Evolutionary conservation across 2,113 vertebrate genomes (phyloP).

Genomic region (Corynorhinus townsendii): DNA sequence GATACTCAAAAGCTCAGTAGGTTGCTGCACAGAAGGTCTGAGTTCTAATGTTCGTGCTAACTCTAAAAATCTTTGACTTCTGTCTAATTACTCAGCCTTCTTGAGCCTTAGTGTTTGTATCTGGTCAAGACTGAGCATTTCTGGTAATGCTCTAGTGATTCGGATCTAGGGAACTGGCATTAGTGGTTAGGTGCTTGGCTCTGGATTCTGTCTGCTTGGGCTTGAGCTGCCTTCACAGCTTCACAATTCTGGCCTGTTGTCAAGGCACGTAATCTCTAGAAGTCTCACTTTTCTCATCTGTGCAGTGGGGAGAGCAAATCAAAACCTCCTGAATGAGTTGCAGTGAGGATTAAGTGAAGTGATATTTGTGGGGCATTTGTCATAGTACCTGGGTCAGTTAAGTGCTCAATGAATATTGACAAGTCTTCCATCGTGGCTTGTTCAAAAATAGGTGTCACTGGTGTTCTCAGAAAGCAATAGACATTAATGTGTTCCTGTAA

Average conservation of each 20-base stretch:
- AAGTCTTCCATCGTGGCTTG: not conserved
- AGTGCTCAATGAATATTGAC: not conserved
- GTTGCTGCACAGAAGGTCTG: accelerated
- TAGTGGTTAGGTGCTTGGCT: not conserved
- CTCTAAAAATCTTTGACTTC: not conserved
- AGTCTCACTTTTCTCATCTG: not conserved
- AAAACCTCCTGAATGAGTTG: not conserved
- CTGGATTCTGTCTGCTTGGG: not conserved
- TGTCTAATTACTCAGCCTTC: not conserved
- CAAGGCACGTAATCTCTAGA: not conserved
- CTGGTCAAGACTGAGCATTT: not conserved
- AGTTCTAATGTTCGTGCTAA: not conserved
- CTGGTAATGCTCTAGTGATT: not conserved
- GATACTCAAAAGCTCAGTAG: not conserved
- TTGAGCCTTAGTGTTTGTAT: not conserved
- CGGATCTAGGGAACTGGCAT: not conserved
- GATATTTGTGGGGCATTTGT: not conserved
- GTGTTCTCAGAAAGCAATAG: not conserved
- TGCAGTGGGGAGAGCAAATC: not conserved
- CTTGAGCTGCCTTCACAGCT: not conserved
- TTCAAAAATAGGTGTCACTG: not conserved
- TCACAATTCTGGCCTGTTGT: not conserved
- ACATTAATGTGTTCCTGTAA: not conserved
- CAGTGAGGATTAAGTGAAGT: not conserved
- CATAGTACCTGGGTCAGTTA: not conserved